Conservation (phyloP, 2,113 vertebrate genomes). For the Scartelaos histophorus region DNA sequence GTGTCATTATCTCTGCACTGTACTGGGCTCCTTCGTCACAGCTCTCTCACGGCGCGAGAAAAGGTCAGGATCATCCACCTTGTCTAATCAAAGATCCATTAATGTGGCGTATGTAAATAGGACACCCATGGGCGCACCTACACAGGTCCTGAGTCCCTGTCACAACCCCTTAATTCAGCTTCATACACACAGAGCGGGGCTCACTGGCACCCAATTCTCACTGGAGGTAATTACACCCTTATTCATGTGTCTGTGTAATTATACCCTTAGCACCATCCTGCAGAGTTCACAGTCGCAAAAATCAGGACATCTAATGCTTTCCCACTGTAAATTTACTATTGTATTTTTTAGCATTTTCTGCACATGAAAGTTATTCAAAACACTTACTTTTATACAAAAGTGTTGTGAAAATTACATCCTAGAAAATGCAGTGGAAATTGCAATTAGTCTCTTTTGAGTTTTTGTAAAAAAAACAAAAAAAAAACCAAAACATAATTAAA, state of each 20-base stretch:
- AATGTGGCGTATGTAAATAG: slow-evolving; percentile 53
- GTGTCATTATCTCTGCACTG: slow-evolving; percentile 4
- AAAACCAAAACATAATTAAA: too few species aligned
- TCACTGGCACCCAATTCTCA: slow-evolving; percentile 30
- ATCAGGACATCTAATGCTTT: slow-evolving; percentile 39
- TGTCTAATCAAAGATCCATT: slow-evolving; percentile 60
- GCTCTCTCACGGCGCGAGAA: slow-evolving; percentile 18
- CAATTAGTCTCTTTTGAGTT: background rate
- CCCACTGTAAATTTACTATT: background rate
- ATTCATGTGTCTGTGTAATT: slow-evolving; percentile 60
- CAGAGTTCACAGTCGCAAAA: slow-evolving; percentile 20
- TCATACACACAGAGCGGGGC: slow-evolving; percentile 6
- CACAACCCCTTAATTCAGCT: slow-evolving; percentile 47
- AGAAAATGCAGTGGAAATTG: slow-evolving; percentile 1
- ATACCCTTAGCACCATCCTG: slow-evolving; percentile 16
- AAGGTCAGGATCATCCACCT: slow-evolving; percentile 56
- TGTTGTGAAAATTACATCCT: background rate
- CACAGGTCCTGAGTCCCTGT: slow-evolving; percentile 28
- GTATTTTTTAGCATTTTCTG: background rate
- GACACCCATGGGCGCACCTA: slow-evolving; percentile 15
- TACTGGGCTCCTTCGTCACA: slow-evolving; percentile 22
- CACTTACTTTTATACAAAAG: background rate
- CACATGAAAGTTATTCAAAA: background rate
- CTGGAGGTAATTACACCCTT: slow-evolving; percentile 44
- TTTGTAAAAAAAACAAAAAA: too few species aligned